Base-by-base conservation (phyloP, 2,113 vertebrate species). In the Xiphorhynchus elegans region DNA sequence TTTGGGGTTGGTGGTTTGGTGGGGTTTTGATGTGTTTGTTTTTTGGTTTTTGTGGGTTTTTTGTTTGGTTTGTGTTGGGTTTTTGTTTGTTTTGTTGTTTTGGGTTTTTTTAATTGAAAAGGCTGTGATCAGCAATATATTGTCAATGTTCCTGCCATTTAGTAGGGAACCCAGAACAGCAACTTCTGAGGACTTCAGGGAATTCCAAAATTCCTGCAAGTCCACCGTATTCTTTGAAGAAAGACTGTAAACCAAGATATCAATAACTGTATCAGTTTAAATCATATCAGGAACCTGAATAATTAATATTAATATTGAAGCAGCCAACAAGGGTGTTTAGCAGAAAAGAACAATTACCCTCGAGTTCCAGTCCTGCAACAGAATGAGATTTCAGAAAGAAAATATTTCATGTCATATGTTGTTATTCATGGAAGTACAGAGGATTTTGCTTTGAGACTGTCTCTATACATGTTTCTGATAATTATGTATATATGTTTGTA, bases 371-470 rank as follows among this genome's bases (percentile, higher is more conserved):
- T 75, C 25, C 33, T 82, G 31, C 15, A 74, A 79, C 8, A 86
- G 62, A 84, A 80, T 26, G 59, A 87, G n/a, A 63, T 21, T 29
- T 80, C 13, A 7, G 25, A 73, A 77, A 69, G 47, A 7, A 93
- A 81, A 33, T 62, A 37, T 50, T 84, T 87, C 49, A 12, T 70
- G 6, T 58, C 18, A 9, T 46, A 0, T 44, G 25, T 60, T 77
- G 24, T 74, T 82, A 44, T 37, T 66, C 47, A 52, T 21, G 47
- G 29, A 81, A 66, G 66, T 53, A 17, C 21, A 69, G 26, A 13
- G 0, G 3, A 4, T 7, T 63, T 92, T 67, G 6, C 20, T 76
- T 90, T 2, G 1, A 21, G 42, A n/a, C 13, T 28, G 3, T 78
- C 21, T 82, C n/a, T 39, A 35, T 58, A 75, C 17, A 39, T 16